These are phyloP conservation scores for Nothoprocta pentlandii DNA, from an alignment of 2,113 vertebrate species.

Conservation along the genomic window DNA sequence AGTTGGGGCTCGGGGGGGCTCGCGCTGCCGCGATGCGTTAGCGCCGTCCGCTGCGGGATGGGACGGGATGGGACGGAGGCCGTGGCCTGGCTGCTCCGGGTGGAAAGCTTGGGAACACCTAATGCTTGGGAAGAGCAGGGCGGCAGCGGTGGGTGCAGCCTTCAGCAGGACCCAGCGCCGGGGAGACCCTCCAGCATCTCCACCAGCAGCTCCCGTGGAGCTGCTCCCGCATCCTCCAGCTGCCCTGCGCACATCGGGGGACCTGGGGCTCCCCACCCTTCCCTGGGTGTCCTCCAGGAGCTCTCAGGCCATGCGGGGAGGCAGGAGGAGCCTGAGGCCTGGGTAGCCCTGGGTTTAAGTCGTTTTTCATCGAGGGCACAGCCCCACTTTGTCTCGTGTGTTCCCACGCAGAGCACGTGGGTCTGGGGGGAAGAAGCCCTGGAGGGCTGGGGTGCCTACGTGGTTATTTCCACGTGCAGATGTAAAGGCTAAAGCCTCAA, in stretches of 20 bases:
- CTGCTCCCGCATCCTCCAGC: neutral
- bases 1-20: rapidly evolving
- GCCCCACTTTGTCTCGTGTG: rapidly evolving
- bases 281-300: neutral
- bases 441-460: neutral
- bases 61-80: rapidly evolving
- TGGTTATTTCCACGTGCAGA: neutral
- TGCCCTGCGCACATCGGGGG: rapidly evolving
- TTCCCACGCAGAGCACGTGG: rapidly evolving
- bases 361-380: neutral
- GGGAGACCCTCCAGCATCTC: neutral
- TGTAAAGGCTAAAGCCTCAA: neutral
- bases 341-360: neutral
- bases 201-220: neutral
- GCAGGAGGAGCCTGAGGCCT: neutral
- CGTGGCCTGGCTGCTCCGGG: neutral
- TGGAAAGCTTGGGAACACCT: neutral
- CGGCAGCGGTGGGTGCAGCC: rapidly evolving
- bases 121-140: neutral
- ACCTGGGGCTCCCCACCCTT: neutral
- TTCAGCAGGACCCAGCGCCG: neutral
- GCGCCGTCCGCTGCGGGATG: rapidly evolving
- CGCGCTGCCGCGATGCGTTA: rapidly evolving
- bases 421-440: neutral
- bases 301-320: neutral